Evolutionary conservation across 2,888 invertebrate species (phyloP), one percentile per base, ranked within the genome.

Genomic region (Leptinotarsa haldemani): DNA sequence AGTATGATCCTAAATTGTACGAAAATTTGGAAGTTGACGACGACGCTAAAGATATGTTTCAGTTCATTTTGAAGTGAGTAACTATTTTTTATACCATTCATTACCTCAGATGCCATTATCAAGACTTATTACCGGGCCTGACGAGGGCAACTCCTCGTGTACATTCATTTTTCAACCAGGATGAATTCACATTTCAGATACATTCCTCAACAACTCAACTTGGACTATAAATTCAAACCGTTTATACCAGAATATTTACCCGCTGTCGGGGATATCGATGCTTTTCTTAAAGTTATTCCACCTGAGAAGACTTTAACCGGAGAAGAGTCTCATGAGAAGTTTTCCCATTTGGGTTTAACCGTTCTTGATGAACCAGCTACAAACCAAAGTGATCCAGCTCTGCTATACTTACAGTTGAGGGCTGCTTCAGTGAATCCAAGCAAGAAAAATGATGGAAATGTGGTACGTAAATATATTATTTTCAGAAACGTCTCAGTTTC

Each of bases 211-310:
- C 93, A 93, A 82, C 94, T 97, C 70, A 96, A 97, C 80, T 90
- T 97, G 61, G 96, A 96, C 69, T 94, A 95, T 86, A 95, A 95
- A 84, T 90, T 99, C 84, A 94, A 95, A 83, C 97, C 98, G 0
- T 99, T 99, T 86, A 93, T 98, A 70, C 97, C 98, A 1, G 99
- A 99, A 84, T 99, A 94, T 88, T 95, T 99, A 81, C 99, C 99
- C 12, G 97, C 98, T 0, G 98, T 99, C 65, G 99, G 99, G 0
- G 99, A 99, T 87, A 97, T 98, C 80, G 99, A 99, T 88, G 97
- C 98, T 3, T 98, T 99, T 88, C 91, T 99, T 56, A 99, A 99
- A 89, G 95, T 98, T 1, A 89, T 91, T 64, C 91, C 97, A 25
- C 98, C 98, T 0, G 94, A 95, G 80, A 90, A 88, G 3, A 87